Conservation (phyloP, 2,888 invertebrate species). For the Allygus modestus region DNA sequence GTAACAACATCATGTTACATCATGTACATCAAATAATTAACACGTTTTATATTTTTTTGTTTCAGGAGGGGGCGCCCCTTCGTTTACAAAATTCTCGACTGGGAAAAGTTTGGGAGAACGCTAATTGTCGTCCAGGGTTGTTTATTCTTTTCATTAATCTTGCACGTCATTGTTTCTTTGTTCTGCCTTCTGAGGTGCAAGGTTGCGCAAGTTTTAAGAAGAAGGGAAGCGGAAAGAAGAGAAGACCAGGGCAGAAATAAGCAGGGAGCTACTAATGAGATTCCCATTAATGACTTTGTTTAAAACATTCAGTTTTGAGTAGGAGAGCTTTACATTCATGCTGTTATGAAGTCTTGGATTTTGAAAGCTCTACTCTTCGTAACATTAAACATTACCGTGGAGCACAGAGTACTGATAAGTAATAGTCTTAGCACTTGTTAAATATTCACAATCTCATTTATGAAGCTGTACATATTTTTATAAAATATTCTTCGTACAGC, state of each 20-base stretch:
- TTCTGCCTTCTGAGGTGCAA: conserved; percentile 76
- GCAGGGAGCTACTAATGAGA: conserved; percentile 34
- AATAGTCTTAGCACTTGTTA: conserved; percentile 6
- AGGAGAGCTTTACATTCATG: not conserved
- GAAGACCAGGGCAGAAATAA: not conserved
- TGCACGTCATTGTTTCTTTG: conserved; percentile 80
- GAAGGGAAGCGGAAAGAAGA: not conserved
- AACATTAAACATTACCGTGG: too few relatives aligned
- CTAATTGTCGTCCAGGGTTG: conserved; percentile 79
- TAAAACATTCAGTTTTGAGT: not conserved
- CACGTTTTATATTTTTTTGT: too few relatives aligned
- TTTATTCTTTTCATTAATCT: conserved; percentile 78
- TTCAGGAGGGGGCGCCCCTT: conserved; percentile 79
- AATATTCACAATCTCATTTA: not conserved
- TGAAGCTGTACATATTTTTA: not conserved
- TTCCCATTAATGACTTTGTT: conserved; percentile 28
- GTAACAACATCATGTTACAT: too few relatives aligned
- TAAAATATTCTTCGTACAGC: not conserved
- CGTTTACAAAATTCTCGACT: conserved; percentile 88
- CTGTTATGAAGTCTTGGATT: not conserved
- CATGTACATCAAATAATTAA: too few relatives aligned
- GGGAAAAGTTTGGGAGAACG: conserved; percentile 82
- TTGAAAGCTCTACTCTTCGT: too few relatives aligned
- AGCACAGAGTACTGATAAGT: not conserved
- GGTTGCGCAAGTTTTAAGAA: conserved; percentile 50